Conservation (phyloP, 2,113 vertebrate species). For the Electrona antarctica region DNA sequence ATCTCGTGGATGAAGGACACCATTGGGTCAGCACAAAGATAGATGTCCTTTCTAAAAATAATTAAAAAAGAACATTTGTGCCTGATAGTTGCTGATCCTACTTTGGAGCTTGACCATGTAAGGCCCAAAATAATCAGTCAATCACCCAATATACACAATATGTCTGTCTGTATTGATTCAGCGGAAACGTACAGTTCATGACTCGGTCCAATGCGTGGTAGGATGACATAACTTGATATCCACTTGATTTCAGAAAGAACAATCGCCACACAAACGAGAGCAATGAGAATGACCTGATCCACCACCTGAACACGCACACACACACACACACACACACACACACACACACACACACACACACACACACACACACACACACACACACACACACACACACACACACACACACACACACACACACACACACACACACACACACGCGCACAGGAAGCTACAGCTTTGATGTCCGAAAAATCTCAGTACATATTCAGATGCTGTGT, state of each 20-base stretch:
- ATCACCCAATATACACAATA: too few relatives aligned
- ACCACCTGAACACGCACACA: not conserved
- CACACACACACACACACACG: too few relatives aligned
- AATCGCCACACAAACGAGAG: not conserved
- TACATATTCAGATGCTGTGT: too few relatives aligned
- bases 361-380: not conserved
- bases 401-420: too few relatives aligned
- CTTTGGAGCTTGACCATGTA: too few relatives aligned
- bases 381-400: too few relatives aligned
- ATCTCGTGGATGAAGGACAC: slow-evolving; percentile 5
- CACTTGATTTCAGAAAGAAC: not conserved
- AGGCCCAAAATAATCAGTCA: too few relatives aligned
- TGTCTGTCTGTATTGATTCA: too few relatives aligned
- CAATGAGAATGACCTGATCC: slow-evolving; percentile 7
- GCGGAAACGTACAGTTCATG: slow-evolving; percentile 40
- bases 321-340: not conserved
- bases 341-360: not conserved
- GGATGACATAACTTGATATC: not conserved
- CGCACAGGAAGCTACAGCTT: too few relatives aligned
- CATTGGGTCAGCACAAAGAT: not conserved
- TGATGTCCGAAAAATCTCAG: too few relatives aligned
- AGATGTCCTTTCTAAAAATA: slow-evolving; percentile 16
- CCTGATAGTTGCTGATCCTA: too few relatives aligned
- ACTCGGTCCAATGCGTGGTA: slow-evolving; percentile 22
- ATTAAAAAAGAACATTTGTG: not conserved